Conservation (phyloP, 2,113 vertebrate species). For the Apteryx owenii region DNA sequence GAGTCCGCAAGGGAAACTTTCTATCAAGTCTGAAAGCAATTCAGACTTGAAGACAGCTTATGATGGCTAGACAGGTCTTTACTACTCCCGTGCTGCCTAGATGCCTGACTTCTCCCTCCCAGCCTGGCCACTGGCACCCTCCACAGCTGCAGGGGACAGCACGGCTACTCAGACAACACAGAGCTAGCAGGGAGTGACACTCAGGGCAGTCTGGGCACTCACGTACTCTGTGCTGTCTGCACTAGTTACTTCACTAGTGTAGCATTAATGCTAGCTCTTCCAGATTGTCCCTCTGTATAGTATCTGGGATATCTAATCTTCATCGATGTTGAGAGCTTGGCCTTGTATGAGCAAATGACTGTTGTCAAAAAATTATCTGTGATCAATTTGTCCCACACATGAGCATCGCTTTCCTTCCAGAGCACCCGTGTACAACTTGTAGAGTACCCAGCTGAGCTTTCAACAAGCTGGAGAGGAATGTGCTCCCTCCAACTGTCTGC, state of each 20-base stretch:
- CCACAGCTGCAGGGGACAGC: background rate
- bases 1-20: background rate
- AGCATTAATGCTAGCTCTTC: background rate
- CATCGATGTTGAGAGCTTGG: background rate
- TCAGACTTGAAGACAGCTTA: background rate
- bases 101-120: background rate
- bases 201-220: background rate
- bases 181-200: background rate
- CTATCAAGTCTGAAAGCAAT: background rate
- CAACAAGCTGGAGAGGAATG: constrained; percentile 3
- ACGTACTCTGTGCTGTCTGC: background rate
- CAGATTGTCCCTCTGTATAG: background rate
- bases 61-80: background rate
- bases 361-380: background rate
- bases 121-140: background rate
- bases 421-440: background rate
- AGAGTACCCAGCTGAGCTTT: background rate
- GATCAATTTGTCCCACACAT: background rate
- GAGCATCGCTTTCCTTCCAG: background rate
- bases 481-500: constrained; percentile 52
- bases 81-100: background rate
- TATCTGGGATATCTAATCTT: background rate
- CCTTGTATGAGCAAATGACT: background rate
- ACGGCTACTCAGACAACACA: background rate
- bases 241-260: background rate